Evolutionary conservation across 2,888 invertebrate genomes (phyloP), one percentile per base, ranked within the genome.

Genomic region (Pyrrhia umbra): DNA sequence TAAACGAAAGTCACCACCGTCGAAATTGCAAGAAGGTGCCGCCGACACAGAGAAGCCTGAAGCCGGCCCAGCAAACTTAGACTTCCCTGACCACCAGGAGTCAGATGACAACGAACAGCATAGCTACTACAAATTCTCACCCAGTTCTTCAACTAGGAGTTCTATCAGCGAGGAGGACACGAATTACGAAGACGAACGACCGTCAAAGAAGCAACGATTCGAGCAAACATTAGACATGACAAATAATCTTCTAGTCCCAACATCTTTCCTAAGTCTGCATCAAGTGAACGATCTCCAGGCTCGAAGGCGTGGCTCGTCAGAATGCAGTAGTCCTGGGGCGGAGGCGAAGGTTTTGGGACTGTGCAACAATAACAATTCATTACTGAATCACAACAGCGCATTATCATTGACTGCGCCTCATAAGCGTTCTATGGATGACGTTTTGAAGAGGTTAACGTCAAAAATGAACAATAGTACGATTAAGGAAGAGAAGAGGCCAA

Each of bases 1-100:
- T 95, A 98, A 98, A 97, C 97, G 98, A 95, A 98, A 98, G 96
- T 98, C 98, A 93, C 98, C 98, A 93, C 98, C 98, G 92, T 98
- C 98, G 86, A 98, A 98, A 96, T 96, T 98, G 95, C 98, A 98
- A 96, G 97, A 97, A 96, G 95, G 95, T 93, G 96, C 95, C 87
- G 84, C 94, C 85, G 88, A 95, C 85, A 91, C 92, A 86, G 95
- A 93, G 75, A 91, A 91, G 81, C 80, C 89, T 51, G 93, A 92
- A 85, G 95, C 95, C 82, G 95, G 95, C 81, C 95, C 96, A 79
- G 92, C 95, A 75, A 88, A 90, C 85, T 88, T 91, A 86, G 95
- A 95, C 78, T 92, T 92, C 87, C 85, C 89, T 43, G 92, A 94
- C 63, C 89, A 88, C 71, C 92, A 90, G 76, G 94, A 94, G 79